A percentile compares a stretch with the other conserved stretches of the same genome.
Evolutionary conservation across 1,140 invertebrate species (phyloP).

Genomic region (Drosophila paulistorum): DNA sequence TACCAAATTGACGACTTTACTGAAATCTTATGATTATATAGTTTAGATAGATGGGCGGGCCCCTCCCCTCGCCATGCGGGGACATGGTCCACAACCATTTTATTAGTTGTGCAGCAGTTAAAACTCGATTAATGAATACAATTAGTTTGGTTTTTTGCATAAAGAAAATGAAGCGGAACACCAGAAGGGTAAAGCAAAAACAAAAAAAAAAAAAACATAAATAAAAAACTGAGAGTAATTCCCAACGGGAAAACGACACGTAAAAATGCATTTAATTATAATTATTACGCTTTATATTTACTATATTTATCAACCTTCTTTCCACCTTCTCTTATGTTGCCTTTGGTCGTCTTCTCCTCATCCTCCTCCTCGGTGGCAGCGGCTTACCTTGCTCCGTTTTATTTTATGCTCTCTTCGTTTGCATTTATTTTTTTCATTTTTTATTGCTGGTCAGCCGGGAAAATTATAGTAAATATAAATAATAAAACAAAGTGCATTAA

Average conservation of each 20-base stretch:
- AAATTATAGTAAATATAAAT: slow-evolving; percentile 81
- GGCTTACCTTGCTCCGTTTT: slow-evolving; percentile 16
- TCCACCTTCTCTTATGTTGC: slow-evolving; percentile 25
- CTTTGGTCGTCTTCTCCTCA: background rate
- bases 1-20: no score
- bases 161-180: background rate
- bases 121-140: slow-evolving; percentile 16
- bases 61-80: no score
- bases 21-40: no score
- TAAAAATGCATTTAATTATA: slow-evolving; percentile 81
- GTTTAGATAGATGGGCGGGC: no score
- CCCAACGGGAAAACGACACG: slow-evolving; percentile 70
- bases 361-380: slow-evolving; percentile 9
- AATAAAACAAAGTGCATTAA: slow-evolving; percentile 79
- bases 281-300: slow-evolving; percentile 68
- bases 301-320: slow-evolving; percentile 15
- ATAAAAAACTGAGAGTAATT: slow-evolving; percentile 28
- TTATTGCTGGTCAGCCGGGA: slow-evolving; percentile 48
- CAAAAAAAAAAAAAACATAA: background rate
- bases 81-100: slow-evolving; percentile 15
- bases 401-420: slow-evolving; percentile 16
- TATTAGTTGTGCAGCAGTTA: slow-evolving; percentile 47
- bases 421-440: slow-evolving; percentile 45
- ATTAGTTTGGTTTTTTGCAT: background rate
- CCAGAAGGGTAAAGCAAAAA: background rate